Conservation (phyloP, 2,113 vertebrate genomes). For the Oncorhynchus kisutch region DNA sequence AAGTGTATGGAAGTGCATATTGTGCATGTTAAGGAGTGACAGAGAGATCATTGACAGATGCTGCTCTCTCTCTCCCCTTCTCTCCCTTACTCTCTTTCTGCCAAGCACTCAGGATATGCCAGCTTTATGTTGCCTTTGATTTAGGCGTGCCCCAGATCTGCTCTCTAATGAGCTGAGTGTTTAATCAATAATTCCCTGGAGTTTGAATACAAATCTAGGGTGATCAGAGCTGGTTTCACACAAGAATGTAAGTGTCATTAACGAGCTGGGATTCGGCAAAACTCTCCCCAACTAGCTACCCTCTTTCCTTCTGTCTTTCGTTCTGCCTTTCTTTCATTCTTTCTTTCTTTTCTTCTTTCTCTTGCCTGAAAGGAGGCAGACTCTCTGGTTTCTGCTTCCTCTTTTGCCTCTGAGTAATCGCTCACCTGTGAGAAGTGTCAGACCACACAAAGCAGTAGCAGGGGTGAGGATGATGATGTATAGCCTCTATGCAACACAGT, state of each 20-base stretch:
- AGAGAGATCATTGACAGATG: neutral
- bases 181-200: conserved; percentile 78
- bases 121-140: conserved; percentile 72
- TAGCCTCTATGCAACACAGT: neutral
- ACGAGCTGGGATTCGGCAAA: conserved; percentile 16
- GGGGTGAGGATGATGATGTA: neutral
- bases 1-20: neutral
- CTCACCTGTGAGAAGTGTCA: neutral
- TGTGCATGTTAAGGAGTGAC: neutral
- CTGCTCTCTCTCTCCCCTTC: conserved; percentile 6
- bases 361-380: neutral
- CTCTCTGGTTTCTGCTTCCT: neutral
- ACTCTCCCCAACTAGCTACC: conserved; percentile 21
- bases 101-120: conserved; percentile 45
- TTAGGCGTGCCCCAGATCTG: conserved; percentile 61
- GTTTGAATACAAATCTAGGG: conserved; percentile 60
- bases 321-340: neutral
- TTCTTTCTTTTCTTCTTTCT: neutral
- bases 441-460: neutral
- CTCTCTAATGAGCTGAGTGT: conserved; percentile 68
- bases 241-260: conserved; percentile 63
- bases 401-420: neutral
- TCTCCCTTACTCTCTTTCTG: conserved; percentile 25
- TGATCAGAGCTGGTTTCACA: conserved; percentile 65
- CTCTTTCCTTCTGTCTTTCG: neutral